Evolutionary conservation across 2,797 vertebrate genomes (phyloP), one percentile per base, ranked within the genome.

Genomic region (Chaunax sp.): DNA sequence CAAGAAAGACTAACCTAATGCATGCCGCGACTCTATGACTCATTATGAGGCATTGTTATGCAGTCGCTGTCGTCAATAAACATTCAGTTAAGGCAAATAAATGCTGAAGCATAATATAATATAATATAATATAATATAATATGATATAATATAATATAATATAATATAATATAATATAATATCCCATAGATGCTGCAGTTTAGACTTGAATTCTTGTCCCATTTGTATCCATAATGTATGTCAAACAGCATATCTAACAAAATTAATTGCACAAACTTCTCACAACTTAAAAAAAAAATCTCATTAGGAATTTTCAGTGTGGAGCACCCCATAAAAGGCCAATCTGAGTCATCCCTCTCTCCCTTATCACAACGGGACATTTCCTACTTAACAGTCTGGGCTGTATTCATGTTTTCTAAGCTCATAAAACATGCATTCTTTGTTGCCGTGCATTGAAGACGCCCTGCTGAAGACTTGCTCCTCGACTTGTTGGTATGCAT

Each of bases 401-500:
- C 37, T 74, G 56, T 80, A 75, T 78, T 85, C 55, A 54, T 80
- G 69, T 81, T 75, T 78, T 69, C 69, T 41, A 40, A 77, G 65
- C 82, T 87, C 72, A 88, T 85, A 69, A 87, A 91, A 87, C 68
- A 85, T 84, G 75, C 64, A 83, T 85, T 87, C 67, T 66, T 63
- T 54, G 18, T 50, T 28, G 58, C 73, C 64, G 51, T 62, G 71
- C 60, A 40, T 54, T 47, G 47, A 77, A 73, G 71, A 69, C 22
- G 19, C 44, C 64, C 65, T 16, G 55, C 30, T 51, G 69, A 78
- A 82, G 71, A 84, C 83, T 88, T n/a, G 35, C 72, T 85, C 64
- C 72, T 52, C 45, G 56, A 78, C 84, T 88, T 81, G 82, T 90
- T 89, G 80, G 82, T 88, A 91, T 91, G 86, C 90, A 91, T 91